phyloP scores from a whole-genome alignment of 2,888 invertebrate genomes.

The Dolichomitus sp. region DNA sequence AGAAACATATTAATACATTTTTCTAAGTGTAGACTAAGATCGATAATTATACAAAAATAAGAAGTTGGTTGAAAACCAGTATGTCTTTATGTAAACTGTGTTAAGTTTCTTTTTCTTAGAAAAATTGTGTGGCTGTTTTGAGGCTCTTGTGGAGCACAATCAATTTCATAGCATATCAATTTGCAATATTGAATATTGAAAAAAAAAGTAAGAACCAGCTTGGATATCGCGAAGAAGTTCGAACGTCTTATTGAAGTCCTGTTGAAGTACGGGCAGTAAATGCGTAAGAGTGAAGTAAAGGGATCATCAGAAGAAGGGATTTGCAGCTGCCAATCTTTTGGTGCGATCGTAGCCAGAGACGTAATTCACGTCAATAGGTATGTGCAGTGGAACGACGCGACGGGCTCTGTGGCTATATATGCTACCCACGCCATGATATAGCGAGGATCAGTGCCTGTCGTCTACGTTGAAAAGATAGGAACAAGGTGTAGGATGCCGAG shows the following conservation, averaged over 20 bases:
- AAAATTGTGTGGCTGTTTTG: too few species aligned
- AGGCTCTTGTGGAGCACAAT: too few species aligned
- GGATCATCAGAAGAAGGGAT: conserved; percentile 5
- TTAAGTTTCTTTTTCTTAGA: too few species aligned
- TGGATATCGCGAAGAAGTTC: too few species aligned
- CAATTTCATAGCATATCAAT: too few species aligned
- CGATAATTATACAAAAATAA: neutral
- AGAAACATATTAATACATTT: too few species aligned
- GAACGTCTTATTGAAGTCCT: too few species aligned
- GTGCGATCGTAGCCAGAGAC: neutral
- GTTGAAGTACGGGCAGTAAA: neutral
- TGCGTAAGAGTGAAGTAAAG: neutral
- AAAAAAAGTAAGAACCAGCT: too few species aligned
- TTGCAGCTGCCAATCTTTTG: conserved; percentile 6
- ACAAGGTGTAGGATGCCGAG: conserved; percentile 18
- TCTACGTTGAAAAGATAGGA: conserved; percentile 8
- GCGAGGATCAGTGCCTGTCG: neutral
- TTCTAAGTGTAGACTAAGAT: too few species aligned
- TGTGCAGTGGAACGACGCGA: neutral
- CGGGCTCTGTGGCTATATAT: neutral
- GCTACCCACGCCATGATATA: neutral
- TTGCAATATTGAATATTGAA: too few species aligned
- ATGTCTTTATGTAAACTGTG: neutral
- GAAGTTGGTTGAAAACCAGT: neutral
- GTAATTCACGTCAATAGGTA: conserved; percentile 10